A percentile compares a stretch with the other conserved stretches of the same genome.
Evolutionary conservation across 2,888 invertebrate genomes (phyloP).

Genomic region (Xanthorhoe designata): DNA sequence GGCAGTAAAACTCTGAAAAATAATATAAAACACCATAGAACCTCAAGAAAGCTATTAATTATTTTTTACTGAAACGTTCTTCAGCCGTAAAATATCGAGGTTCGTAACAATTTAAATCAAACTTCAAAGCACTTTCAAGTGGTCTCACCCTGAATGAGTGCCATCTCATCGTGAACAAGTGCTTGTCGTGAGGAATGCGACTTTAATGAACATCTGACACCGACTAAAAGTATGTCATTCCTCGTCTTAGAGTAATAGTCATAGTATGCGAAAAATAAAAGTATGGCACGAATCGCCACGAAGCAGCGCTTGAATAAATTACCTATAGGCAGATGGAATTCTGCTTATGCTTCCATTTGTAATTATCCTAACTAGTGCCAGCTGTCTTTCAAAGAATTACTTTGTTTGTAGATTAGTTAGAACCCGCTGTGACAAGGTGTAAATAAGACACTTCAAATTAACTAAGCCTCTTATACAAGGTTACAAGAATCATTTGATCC

Average conservation of each 20-base stretch:
- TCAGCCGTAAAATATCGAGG: constrained; percentile 17
- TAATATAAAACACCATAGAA: neutral
- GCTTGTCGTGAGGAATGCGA: constrained; percentile 41
- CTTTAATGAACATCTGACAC: constrained; percentile 46
- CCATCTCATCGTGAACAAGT: constrained; percentile 38
- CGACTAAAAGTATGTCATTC: neutral
- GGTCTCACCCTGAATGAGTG: constrained; percentile 32
- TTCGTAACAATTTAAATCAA: constrained; percentile 37
- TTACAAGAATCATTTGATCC: constrained; percentile 33
- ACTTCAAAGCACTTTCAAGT: constrained; percentile 43
- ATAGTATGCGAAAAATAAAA: neutral
- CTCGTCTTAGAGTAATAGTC: constrained; percentile 1
- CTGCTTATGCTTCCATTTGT: neutral
- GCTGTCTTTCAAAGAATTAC: neutral
- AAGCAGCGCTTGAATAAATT: neutral
- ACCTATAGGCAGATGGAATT: neutral
- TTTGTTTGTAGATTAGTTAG: neutral
- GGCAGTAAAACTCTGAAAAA: neutral
- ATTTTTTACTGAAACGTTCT: constrained; percentile 17
- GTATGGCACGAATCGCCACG: neutral
- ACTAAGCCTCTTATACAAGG: constrained; percentile 28
- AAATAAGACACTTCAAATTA: constrained; percentile 20
- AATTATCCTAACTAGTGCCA: neutral
- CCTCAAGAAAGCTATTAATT: neutral
- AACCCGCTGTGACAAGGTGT: constrained; percentile 6